These are phyloP conservation scores for Dendrocincla fuliginosa DNA, from an alignment of 2,797 vertebrate species.

Conservation along the genomic window DNA sequence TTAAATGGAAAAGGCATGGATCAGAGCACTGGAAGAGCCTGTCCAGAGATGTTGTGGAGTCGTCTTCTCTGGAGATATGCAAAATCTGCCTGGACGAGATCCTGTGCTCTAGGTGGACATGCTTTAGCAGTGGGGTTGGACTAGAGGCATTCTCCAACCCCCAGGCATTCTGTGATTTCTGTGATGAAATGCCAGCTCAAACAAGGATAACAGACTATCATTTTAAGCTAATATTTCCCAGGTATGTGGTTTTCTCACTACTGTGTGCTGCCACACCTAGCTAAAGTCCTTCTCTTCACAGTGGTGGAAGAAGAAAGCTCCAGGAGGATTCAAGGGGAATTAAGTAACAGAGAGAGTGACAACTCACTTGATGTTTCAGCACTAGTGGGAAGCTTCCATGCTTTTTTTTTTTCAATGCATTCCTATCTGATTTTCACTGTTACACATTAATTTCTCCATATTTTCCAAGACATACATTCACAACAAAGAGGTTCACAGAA, in stretches of 20 bases:
- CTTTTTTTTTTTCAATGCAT: background rate
- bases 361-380: background rate
- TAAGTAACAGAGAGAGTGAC: background rate
- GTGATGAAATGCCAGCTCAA: background rate
- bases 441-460: background rate
- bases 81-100: background rate
- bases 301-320: background rate
- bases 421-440: background rate
- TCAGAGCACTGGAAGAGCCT: background rate
- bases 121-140: background rate
- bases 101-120: background rate
- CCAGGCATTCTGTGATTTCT: background rate
- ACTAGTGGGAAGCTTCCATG: background rate
- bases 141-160: background rate
- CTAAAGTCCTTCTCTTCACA: background rate
- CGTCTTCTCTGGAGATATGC: background rate
- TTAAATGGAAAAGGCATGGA: background rate
- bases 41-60: background rate
- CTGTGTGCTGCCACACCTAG: background rate
- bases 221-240: background rate
- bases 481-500: conserved; percentile 26
- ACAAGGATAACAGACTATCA: background rate
- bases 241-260: accelerated
- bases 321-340: background rate
- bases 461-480: background rate